A percentile compares a stretch with the other conserved stretches of the same genome.
phyloP scores from a whole-genome alignment of 2,888 invertebrate species.

The Allacma fusca region DNA sequence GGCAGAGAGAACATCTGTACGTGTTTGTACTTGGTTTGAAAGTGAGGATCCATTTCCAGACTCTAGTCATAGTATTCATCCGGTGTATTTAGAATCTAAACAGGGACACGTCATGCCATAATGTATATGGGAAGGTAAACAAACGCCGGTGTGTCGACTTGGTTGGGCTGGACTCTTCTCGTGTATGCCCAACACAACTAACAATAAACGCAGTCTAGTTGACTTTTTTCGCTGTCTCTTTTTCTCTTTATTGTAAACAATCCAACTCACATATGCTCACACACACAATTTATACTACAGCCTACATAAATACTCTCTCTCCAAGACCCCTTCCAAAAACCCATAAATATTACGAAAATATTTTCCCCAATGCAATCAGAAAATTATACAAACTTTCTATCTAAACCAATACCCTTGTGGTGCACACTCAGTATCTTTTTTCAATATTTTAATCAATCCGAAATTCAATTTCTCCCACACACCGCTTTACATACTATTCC shows the following conservation, averaged over 20 bases:
- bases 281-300: slow-evolving; percentile 1
- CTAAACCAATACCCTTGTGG: not conserved
- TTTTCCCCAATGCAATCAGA: slow-evolving; percentile 9
- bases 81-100: slow-evolving; percentile 42
- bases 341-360: slow-evolving; percentile 10
- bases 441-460: not conserved
- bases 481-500: not conserved
- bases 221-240: slow-evolving; percentile 28
- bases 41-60: slow-evolving; percentile 42
- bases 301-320: slow-evolving; percentile 9
- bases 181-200: slow-evolving; percentile 23
- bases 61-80: slow-evolving; percentile 37
- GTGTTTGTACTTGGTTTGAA: slow-evolving; percentile 44
- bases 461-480: not conserved
- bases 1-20: slow-evolving; percentile 48
- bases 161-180: slow-evolving; percentile 24
- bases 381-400: not conserved
- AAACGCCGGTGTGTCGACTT: slow-evolving; percentile 40
- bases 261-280: slow-evolving; percentile 4
- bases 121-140: slow-evolving; percentile 46
- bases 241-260: slow-evolving; percentile 37
- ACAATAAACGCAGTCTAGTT: slow-evolving; percentile 36
- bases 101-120: slow-evolving; percentile 38
- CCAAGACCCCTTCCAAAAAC: slow-evolving; percentile 5
- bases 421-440: not conserved